Conservation (phyloP, 2,113 vertebrate genomes). For the Todiramphus chloris region DNA sequence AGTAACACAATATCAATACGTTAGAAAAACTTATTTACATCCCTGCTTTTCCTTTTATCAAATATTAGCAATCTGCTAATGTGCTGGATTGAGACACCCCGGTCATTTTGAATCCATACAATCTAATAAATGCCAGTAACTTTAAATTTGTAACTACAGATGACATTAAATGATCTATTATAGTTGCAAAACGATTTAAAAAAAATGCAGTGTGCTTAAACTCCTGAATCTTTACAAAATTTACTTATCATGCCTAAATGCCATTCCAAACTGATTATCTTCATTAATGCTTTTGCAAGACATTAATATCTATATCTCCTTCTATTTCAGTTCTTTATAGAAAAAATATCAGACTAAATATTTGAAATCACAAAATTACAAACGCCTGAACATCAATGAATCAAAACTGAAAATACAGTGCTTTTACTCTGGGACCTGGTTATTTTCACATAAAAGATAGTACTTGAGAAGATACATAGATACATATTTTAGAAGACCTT, state of each 20-base stretch:
- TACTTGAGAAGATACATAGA: neutral
- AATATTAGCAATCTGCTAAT: neutral
- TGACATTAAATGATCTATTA: neutral
- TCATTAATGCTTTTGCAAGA: neutral
- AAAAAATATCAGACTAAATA: neutral
- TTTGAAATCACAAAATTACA: neutral
- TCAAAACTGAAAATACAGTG: neutral
- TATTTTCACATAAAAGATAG: neutral
- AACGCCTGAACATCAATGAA: neutral
- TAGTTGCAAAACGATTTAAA: neutral
- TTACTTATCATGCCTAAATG: neutral
- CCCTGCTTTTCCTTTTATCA: neutral
- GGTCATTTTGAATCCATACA: neutral
- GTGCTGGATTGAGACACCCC: neutral
- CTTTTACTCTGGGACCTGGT: fast-evolving
- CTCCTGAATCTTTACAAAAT: neutral
- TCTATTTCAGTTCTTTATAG: neutral
- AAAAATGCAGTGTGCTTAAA: neutral
- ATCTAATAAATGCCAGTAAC: neutral
- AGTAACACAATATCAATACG: neutral
- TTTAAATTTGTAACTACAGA: neutral
- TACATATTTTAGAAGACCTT: neutral
- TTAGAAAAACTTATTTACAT: neutral
- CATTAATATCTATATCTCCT: neutral
- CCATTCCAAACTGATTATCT: neutral